Evolutionary conservation across 1,140 invertebrate genomes (phyloP).

Genomic region (Aleiodes sp.): DNA sequence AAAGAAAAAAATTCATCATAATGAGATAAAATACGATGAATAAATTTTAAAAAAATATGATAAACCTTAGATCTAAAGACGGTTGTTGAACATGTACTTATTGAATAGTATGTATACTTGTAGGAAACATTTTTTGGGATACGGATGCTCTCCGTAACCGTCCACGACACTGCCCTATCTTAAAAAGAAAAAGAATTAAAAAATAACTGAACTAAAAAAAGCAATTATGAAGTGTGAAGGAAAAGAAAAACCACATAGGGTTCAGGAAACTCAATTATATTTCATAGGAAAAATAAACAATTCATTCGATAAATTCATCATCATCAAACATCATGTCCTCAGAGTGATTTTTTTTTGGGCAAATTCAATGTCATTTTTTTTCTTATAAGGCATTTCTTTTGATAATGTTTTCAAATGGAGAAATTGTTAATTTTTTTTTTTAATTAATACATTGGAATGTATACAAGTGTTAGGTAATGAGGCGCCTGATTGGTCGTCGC

Average conservation of each 20-base stretch:
- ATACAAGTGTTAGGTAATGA: too few relatives aligned
- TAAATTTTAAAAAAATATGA: constrained; percentile 35
- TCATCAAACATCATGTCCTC: too few relatives aligned
- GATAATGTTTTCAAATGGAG: not conserved
- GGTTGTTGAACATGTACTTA: constrained; percentile 63
- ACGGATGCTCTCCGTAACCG: constrained; percentile 62
- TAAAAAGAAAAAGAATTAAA: constrained; percentile 41
- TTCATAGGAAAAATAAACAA: not conserved
- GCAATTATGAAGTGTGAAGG: constrained; percentile 11
- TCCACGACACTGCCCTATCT: constrained; percentile 63
- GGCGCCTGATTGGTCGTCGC: too few relatives aligned
- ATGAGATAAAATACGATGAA: constrained; percentile 44
- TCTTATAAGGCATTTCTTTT: too few relatives aligned
- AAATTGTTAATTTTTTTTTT: not conserved
- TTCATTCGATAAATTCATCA: not conserved
- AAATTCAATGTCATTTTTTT: too few relatives aligned
- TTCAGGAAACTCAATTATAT: not conserved
- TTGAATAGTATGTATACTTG: constrained; percentile 62
- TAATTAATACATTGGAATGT: not conserved
- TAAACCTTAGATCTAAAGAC: constrained; percentile 59
- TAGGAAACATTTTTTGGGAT: constrained; percentile 61
- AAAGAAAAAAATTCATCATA: constrained; percentile 42
- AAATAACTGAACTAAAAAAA: constrained; percentile 32
- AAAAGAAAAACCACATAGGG: constrained; percentile 2
- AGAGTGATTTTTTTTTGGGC: too few relatives aligned